A percentile compares a stretch with the other conserved stretches of the same genome.
Evolutionary conservation across 2,113 vertebrate species (phyloP).

Genomic region (Sakesphorus luctuosus): DNA sequence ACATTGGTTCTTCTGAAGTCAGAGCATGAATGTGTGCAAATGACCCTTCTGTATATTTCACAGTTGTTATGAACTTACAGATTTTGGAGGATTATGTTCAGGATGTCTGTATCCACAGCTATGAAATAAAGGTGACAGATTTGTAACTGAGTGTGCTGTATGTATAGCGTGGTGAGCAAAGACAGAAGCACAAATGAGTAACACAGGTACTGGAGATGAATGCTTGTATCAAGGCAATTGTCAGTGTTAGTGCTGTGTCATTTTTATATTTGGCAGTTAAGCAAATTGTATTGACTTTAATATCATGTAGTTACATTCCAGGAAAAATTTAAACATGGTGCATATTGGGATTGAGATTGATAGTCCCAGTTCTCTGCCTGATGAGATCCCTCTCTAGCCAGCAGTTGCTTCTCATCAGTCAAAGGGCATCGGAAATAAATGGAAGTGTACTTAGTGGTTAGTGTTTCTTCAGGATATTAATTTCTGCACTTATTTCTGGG

Average conservation of each 20-base stretch:
- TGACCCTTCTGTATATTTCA: background rate
- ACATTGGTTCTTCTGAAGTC: background rate
- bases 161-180: conserved; percentile 27
- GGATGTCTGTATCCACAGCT: background rate
- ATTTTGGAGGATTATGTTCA: background rate
- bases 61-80: background rate
- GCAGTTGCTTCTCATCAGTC: background rate
- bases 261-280: conserved; percentile 56
- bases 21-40: background rate
- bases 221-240: conserved; percentile 13
- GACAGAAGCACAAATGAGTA: conserved; percentile 11
- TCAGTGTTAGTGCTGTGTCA: conserved; percentile 24
- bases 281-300: background rate
- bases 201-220: conserved; percentile 15
- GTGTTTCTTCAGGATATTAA: background rate
- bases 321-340: background rate
- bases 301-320: background rate
- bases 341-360: background rate
- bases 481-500: background rate
- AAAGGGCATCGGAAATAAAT: background rate
- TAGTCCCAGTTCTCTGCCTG: background rate
- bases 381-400: background rate
- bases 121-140: background rate
- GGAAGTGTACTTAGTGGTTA: background rate
- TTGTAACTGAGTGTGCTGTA: background rate